Percentiles rank a stretch among this genome's conserved stretches.
These are phyloP conservation scores for Drosophila mimica DNA, from an alignment of 2,888 invertebrate species.

Conservation along the genomic window DNA sequence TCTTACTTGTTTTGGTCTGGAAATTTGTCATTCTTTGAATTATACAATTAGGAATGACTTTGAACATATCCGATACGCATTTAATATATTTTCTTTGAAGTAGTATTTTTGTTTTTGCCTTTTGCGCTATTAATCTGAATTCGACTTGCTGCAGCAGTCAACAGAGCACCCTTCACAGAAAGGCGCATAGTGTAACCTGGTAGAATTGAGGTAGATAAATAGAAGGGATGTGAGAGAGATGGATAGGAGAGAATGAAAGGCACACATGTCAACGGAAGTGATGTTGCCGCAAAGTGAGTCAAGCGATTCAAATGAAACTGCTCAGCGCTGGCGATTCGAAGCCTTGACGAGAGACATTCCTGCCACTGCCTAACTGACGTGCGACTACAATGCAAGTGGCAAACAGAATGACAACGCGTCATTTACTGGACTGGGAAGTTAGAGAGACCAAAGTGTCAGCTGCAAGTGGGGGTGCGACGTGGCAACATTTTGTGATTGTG, in stretches of 20 bases:
- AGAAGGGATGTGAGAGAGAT: neutral
- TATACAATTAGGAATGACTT: neutral
- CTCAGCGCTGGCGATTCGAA: slow-evolving; percentile 13
- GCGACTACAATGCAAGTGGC: slow-evolving; percentile 47
- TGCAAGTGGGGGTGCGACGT: slow-evolving; percentile 51
- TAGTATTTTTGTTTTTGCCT: too few species aligned
- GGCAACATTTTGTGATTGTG: slow-evolving; percentile 65
- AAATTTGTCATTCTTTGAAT: too few species aligned
- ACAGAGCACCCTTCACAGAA: neutral
- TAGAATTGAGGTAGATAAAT: neutral
- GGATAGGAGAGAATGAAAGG: neutral
- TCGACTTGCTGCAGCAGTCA: neutral
- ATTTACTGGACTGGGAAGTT: slow-evolving; percentile 34
- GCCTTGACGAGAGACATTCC: slow-evolving; percentile 41
- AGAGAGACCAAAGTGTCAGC: slow-evolving; percentile 69
- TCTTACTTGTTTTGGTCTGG: too few species aligned
- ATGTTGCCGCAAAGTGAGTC: slow-evolving; percentile 58
- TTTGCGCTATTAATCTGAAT: neutral
- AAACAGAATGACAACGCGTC: slow-evolving; percentile 55
- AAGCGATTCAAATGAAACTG: slow-evolving; percentile 43
- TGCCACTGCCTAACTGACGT: slow-evolving; percentile 62
- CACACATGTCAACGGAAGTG: slow-evolving; percentile 45
- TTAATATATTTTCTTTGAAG: too few species aligned
- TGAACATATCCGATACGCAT: neutral
- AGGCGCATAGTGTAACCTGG: slow-evolving; percentile 3